These are phyloP conservation scores for human DNA, from an alignment of 2,113 vertebrate species.

Conservation along the genomic window GRCh38 chr1:51070501-51071000, in stretches of 20 bases:
- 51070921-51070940: slow-evolving; percentile 77
- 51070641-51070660: slow-evolving; percentile 9
- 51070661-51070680: slow-evolving; percentile 18
- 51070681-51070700: background rate
- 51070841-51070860: slow-evolving; percentile 42
- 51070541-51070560: background rate
- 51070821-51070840: slow-evolving; percentile 48
- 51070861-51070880: slow-evolving; percentile 6
- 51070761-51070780: background rate
- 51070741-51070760: background rate
- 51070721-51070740: background rate
- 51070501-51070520: background rate
- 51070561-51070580: background rate
- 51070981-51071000: slow-evolving; percentile 66
- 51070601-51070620: background rate
- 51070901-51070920: slow-evolving; percentile 72
- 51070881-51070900: slow-evolving; percentile 52
- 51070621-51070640: background rate
- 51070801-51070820: slow-evolving; percentile 47
- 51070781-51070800: slow-evolving; percentile 37
- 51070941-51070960: slow-evolving; percentile 74
- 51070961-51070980: slow-evolving; percentile 65
- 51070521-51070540: background rate
- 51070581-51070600: background rate
- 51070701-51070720: background rate